Conservation (phyloP, 2,797 vertebrate species). For the Leucoraja ocellata region DNA sequence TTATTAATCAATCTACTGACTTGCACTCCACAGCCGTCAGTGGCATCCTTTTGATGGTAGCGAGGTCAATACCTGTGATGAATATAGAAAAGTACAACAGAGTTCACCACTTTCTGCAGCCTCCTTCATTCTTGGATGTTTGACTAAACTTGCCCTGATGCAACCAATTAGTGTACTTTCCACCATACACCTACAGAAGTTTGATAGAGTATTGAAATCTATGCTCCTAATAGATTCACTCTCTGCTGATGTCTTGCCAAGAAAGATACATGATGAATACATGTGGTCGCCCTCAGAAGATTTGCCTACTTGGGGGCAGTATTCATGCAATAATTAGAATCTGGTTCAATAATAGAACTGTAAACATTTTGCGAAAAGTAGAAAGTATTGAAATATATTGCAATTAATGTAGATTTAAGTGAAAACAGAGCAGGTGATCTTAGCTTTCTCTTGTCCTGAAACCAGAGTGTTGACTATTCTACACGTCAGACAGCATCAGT, state of each 20-base stretch:
- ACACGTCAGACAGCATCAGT: neutral
- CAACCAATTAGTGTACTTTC: no score
- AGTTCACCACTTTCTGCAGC: no score
- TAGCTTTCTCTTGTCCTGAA: neutral
- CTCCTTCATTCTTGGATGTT: no score
- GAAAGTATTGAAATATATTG: neutral
- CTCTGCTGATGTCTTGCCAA: neutral
- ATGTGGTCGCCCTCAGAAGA: neutral
- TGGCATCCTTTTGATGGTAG: no score
- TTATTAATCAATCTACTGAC: no score
- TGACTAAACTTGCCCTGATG: no score
- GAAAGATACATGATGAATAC: neutral
- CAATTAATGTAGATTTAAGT: neutral
- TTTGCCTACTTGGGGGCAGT: neutral
- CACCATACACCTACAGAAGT: no score
- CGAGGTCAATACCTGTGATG: no score
- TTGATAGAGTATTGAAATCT: neutral
- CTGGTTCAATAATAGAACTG: neutral
- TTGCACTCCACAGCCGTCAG: no score
- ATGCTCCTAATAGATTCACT: neutral
- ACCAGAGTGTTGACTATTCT: neutral
- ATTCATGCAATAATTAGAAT: neutral
- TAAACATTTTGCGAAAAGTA: neutral
- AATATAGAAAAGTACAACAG: no score
- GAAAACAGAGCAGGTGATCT: neutral